Percentiles rank a stretch among this genome's conserved stretches.
Evolutionary conservation across 2,888 invertebrate genomes (phyloP).

Genomic region (Ramazzottius varieornatus): DNA sequence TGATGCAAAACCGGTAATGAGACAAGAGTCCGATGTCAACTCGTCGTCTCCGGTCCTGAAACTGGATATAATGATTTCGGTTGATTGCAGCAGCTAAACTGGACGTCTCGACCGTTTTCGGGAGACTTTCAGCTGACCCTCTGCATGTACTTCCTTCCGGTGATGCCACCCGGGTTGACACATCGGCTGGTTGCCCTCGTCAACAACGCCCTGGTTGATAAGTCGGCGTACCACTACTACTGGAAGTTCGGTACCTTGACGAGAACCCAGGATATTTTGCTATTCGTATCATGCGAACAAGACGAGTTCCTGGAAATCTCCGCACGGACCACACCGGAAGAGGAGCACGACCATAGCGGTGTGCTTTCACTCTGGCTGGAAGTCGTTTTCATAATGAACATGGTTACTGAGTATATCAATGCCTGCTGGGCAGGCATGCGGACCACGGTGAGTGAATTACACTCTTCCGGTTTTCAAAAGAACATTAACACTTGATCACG

Average conservation of each 20-base stretch:
- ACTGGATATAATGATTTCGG: too few relatives aligned
- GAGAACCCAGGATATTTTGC: constrained; percentile 9
- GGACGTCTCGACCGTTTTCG: constrained; percentile 13
- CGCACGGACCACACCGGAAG: neutral
- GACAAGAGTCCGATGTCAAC: neutral
- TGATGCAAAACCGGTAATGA: constrained; percentile 11
- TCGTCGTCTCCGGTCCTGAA: neutral
- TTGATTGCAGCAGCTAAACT: constrained; percentile 13
- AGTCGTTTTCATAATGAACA: neutral
- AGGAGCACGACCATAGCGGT: neutral
- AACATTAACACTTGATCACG: too few relatives aligned
- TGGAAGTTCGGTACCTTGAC: constrained; percentile 12
- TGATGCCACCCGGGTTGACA: constrained; percentile 9
- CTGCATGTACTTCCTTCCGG: constrained; percentile 10
- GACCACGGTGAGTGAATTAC: neutral
- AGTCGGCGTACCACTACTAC: constrained; percentile 9
- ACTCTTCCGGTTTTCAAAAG: too few relatives aligned
- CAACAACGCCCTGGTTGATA: constrained; percentile 6
- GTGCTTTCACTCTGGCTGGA: neutral
- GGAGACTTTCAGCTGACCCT: constrained; percentile 15
- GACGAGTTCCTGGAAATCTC: neutral
- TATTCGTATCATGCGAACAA: neutral
- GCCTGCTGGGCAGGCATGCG: neutral
- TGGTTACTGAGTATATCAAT: neutral
- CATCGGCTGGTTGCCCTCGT: constrained; percentile 10